phyloP scores from a whole-genome alignment of 1,140 invertebrate genomes.

The Aphelenchoides fujianensis region DNA sequence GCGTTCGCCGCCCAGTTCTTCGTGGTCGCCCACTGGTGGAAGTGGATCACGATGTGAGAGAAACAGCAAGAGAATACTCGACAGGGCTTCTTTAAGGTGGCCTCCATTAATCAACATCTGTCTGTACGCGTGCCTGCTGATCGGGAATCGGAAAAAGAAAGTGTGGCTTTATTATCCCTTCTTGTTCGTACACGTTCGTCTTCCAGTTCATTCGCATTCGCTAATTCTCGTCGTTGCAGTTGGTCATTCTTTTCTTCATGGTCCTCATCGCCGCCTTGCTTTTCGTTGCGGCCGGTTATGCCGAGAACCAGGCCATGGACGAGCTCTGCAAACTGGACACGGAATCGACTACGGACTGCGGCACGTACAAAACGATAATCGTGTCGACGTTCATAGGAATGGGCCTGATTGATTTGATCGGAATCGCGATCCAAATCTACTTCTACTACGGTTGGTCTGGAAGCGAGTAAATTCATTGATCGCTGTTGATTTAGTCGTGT shows the following conservation, averaged over 20 bases:
- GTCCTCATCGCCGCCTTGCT: background rate
- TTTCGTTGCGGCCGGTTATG: background rate
- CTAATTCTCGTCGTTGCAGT: background rate
- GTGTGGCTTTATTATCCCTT: background rate
- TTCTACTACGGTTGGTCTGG: no score
- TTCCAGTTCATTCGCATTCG: background rate
- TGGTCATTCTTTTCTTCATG: background rate
- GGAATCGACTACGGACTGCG: background rate
- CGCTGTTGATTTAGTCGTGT: background rate
- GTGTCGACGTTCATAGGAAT: no score
- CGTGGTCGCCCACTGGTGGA: background rate
- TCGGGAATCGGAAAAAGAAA: background rate
- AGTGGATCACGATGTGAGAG: no score
- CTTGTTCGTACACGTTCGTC: background rate
- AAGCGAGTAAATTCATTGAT: background rate
- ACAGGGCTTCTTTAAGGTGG: no score
- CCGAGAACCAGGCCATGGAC: no score
- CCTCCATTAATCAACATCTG: background rate
- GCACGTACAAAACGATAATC: background rate
- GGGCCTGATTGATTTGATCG: no score
- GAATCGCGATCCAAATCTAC: no score
- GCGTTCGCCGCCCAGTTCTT: slow-evolving; percentile 15
- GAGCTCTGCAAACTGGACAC: no score
- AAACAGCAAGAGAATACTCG: no score
- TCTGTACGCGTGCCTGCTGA: background rate